Percentiles rank a stretch among this genome's conserved stretches.
These are phyloP conservation scores for Datnioides undecimradiatus DNA, from an alignment of 2,113 vertebrate species.

Conservation along the genomic window DNA sequence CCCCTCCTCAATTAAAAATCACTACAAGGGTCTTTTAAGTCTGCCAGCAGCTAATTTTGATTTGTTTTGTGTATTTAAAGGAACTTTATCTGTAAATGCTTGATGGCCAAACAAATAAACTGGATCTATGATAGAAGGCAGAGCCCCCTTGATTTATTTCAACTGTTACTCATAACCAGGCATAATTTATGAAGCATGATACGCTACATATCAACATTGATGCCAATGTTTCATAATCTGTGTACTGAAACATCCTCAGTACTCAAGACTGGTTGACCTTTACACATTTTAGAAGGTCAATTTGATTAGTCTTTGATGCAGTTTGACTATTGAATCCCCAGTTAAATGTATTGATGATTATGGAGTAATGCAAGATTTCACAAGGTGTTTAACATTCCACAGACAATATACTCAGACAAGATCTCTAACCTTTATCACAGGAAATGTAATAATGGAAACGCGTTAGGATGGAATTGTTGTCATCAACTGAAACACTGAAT, in stretches of 20 bases:
- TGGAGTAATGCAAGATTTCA: neutral
- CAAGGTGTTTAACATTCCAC: slow-evolving; percentile 21
- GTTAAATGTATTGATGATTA: neutral
- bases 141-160: slow-evolving; percentile 22
- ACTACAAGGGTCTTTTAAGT: neutral
- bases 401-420: neutral
- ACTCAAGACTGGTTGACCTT: neutral
- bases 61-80: slow-evolving; percentile 5
- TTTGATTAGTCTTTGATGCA: slow-evolving; percentile 1
- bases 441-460: neutral
- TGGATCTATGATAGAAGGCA: neutral
- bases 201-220: neutral
- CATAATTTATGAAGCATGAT: neutral
- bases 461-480: slow-evolving; percentile 1
- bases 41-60: neutral
- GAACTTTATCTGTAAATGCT: neutral
- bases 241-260: neutral
- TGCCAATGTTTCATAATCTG: neutral
- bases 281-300: neutral
- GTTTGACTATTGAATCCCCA: neutral
- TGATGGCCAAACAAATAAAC: neutral
- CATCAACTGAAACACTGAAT: slow-evolving; percentile 18
- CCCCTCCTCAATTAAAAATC: neutral
- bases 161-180: slow-evolving; percentile 15
- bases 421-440: neutral